Evolutionary conservation across 2,888 invertebrate species (phyloP), one percentile per base, ranked within the genome.

Genomic region (Belgica antarctica): DNA sequence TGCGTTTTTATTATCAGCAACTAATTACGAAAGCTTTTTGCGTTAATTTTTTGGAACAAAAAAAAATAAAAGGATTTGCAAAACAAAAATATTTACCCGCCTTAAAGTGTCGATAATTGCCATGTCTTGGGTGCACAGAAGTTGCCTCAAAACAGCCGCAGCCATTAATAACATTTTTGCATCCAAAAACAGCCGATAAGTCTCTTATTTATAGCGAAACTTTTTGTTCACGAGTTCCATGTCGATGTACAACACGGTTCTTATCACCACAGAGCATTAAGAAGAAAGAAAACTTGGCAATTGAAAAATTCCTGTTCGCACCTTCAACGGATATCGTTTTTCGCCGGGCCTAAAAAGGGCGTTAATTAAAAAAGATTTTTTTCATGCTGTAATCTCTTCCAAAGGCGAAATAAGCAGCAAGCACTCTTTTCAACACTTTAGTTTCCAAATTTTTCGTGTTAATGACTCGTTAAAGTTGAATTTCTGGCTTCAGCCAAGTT

Each of bases 291-390:
- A 17, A 52, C 8, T 52, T 41, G 25, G 31, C 68, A 68, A 68
- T 68, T 68, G 68, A 68, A 68, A 31, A 68, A 24, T 17, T 10
- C 28, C 31, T 57, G 52, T 68, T 68, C 28, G 19, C 68, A 57
- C 68, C 17, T 68, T 24, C 7, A n/a, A 19, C 12, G 65, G 24
- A 24, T 65, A 24, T 65, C 25, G 15, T 24, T 46, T 17, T 36
- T 25, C n/a, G 19, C n/a, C n/a, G n/a, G n/a, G n/a, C 27, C n/a
- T 68, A 47, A 57, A 52, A 68, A 68, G 68, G n/a, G 68, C 57
- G 68, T 68, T 68, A 68, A 68, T 68, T 68, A 68, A 36, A 68
- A 12, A 8, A 68, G 52, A 65, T 65, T 47, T 36, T 65, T 31
- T 10, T 12, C 41, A 7, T 34, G 34, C 8, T 63, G 36, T 63